phyloP scores from a whole-genome alignment of 2,113 vertebrate species.

The Sinocyclocheilus anophthalmus region DNA sequence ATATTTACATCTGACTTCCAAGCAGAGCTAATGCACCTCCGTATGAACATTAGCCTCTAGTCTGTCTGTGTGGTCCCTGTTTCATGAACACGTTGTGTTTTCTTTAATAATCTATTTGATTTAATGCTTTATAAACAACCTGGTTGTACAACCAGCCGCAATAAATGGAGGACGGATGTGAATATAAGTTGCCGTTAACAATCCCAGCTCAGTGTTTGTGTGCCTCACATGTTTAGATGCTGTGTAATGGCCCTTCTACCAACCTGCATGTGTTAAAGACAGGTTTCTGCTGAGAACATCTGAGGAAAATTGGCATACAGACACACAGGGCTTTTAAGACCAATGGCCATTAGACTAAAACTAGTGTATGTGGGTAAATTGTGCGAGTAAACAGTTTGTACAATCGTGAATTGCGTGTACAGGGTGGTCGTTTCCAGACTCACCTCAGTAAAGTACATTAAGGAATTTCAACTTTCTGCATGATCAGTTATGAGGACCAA shows the following conservation, averaged over 20 bases:
- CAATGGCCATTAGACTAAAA: conserved; percentile 19
- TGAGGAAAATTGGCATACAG: conserved; percentile 18
- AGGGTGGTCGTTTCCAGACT: too few species aligned
- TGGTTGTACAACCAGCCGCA: neutral
- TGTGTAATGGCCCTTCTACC: conserved; percentile 7
- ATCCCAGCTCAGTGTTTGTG: neutral
- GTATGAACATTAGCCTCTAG: neutral
- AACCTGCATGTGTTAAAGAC: conserved; percentile 34
- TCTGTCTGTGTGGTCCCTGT: conserved; percentile 11
- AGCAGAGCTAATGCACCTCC: neutral
- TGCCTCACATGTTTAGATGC: neutral
- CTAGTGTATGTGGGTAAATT: conserved; percentile 37
- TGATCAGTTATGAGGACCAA: too few species aligned
- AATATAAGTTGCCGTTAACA: neutral
- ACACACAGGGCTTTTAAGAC: conserved; percentile 28
- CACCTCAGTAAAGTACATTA: too few species aligned
- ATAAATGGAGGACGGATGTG: neutral
- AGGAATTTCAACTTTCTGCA: too few species aligned
- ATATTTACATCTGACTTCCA: neutral
- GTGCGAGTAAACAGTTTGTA: neutral
- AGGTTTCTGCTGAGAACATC: neutral
- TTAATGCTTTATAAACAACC: conserved; percentile 16
- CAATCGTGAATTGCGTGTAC: too few species aligned
- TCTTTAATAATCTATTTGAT: conserved; percentile 9
- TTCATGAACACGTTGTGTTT: conserved; percentile 7